Percentiles rank a stretch among this genome's conserved stretches.
Conservation (phyloP, 2,888 invertebrate species). For the Chrysotoxum bicinctum region DNA sequence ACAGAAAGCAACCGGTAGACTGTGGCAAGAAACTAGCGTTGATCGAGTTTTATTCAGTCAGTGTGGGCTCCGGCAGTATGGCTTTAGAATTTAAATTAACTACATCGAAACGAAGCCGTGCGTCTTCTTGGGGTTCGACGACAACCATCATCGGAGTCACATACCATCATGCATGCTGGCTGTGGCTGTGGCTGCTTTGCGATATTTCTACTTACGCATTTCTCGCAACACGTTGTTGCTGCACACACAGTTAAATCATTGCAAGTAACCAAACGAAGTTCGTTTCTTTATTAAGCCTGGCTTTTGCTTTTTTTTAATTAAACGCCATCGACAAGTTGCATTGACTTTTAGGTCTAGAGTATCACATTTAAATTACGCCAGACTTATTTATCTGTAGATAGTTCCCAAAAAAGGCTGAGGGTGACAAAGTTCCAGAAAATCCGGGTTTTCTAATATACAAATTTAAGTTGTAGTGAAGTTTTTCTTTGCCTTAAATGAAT, state of each 20-base stretch:
- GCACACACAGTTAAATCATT: conserved; percentile 6
- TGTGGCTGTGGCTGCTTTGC: not conserved
- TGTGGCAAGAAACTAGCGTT: conserved; percentile 81
- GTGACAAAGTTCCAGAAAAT: no score
- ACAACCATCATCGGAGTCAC: conserved; percentile 30
- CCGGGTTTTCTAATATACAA: no score
- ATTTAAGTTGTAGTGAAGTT: no score
- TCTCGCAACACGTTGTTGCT: conserved; percentile 60
- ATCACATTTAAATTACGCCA: conserved; percentile 7
- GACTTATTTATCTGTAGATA: no score
- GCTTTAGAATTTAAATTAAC: conserved; percentile 76
- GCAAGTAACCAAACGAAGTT: not conserved
- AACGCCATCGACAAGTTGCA: not conserved
- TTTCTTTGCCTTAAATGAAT: no score
- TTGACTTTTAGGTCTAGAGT: not conserved
- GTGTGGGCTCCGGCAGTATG: conserved; percentile 63
- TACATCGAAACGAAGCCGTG: conserved; percentile 52
- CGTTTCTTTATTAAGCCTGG: conserved; percentile 31
- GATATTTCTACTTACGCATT: conserved; percentile 50
- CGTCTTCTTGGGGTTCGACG: conserved; percentile 36
- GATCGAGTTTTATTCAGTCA: conserved; percentile 82
- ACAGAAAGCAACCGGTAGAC: conserved; percentile 82
- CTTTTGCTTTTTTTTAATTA: conserved; percentile 15
- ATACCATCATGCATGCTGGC: conserved; percentile 47
- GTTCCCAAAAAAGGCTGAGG: no score